Evolutionary conservation across 2,888 invertebrate genomes (phyloP).

Genomic region (Frankliniella fusca): DNA sequence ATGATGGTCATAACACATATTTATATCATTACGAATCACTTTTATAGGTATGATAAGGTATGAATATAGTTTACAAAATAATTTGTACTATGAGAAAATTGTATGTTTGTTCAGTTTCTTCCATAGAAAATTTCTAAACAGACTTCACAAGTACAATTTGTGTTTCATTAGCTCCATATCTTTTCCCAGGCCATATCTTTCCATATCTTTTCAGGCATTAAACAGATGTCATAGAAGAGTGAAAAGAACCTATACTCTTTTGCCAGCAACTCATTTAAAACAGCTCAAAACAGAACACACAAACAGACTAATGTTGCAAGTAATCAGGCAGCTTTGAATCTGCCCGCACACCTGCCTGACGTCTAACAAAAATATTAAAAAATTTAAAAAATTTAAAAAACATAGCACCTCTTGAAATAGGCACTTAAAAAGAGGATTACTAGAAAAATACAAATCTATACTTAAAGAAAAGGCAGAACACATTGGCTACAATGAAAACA

Average conservation of each 20-base stretch:
- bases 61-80: neutral
- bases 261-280: neutral
- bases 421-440: neutral
- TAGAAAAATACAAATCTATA: neutral
- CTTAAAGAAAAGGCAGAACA: neutral
- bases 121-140: neutral
- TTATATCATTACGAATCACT: constrained; percentile 4
- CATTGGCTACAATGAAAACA: neutral
- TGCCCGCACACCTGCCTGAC: neutral
- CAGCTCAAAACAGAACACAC: neutral
- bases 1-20: constrained; percentile 3
- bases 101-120: constrained; percentile 3
- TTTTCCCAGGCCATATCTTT: no score
- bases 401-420: neutral
- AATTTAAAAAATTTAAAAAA: neutral
- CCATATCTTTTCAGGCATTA: no score
- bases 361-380: no score
- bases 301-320: no score
- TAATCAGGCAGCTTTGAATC: no score
- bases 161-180: neutral
- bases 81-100: constrained; percentile 20
- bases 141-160: neutral
- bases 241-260: no score
- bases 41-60: neutral
- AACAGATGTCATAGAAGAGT: no score